A percentile compares a stretch with the other conserved stretches of the same genome.
phyloP scores from a whole-genome alignment of 1,140 invertebrate species.

The Littorina saxatilis region DNA sequence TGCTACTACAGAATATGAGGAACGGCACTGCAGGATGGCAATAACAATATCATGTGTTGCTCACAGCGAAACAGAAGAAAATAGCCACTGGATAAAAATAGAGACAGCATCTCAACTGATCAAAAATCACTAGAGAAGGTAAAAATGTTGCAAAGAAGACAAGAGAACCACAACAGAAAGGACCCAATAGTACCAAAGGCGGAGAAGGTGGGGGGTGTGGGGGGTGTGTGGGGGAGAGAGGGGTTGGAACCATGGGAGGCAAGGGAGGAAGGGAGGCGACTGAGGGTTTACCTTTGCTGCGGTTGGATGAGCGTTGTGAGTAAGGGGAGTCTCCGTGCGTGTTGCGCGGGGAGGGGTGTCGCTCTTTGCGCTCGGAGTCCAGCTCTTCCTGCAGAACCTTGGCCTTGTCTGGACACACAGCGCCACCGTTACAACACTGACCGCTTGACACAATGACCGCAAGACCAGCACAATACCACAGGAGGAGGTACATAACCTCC shows the following conservation, averaged over 20 bases:
- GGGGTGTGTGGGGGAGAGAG: background rate
- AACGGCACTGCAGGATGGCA: too few species aligned
- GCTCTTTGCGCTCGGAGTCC: slow-evolving; percentile 53
- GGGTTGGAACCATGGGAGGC: background rate
- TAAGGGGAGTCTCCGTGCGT: slow-evolving; percentile 45
- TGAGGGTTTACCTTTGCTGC: slow-evolving; percentile 50
- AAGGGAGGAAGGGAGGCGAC: background rate
- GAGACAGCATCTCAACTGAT: too few species aligned
- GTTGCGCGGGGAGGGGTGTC: slow-evolving; percentile 41
- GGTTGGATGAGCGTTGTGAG: slow-evolving; percentile 34
- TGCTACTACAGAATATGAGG: too few species aligned
- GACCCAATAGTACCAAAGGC: too few species aligned
- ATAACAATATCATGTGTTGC: too few species aligned
- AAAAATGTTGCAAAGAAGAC: background rate
- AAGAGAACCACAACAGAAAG: background rate
- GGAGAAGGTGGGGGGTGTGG: background rate
- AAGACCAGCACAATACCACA: background rate
- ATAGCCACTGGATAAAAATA: too few species aligned
- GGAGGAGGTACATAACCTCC: slow-evolving; percentile 8
- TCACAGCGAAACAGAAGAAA: too few species aligned
- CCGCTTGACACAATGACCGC: background rate
- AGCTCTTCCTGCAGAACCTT: slow-evolving; percentile 63
- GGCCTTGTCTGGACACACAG: slow-evolving; percentile 57
- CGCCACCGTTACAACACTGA: background rate
- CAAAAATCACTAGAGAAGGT: slow-evolving; percentile 10